phyloP scores from a whole-genome alignment of 1,140 invertebrate species.

The Ostrea edulis region DNA sequence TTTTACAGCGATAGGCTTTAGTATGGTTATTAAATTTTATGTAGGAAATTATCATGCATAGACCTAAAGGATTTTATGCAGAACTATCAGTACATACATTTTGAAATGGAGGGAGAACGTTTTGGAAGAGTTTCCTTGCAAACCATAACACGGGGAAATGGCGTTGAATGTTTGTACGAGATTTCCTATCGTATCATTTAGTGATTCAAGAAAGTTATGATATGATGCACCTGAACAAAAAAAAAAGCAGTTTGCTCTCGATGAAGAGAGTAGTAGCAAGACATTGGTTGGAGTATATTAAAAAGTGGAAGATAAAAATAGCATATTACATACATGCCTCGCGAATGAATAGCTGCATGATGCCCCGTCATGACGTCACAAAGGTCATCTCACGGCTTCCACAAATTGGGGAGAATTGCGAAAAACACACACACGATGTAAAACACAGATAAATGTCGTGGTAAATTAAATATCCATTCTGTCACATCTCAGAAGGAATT shows the following conservation, averaged over 20 bases:
- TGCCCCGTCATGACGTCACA: conserved; percentile 33
- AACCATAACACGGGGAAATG: not conserved
- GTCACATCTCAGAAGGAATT: conserved; percentile 8
- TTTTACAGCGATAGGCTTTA: not conserved
- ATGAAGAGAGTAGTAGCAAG: not conserved
- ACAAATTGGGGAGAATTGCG: not conserved
- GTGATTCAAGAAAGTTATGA: conserved; percentile 6
- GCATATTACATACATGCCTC: conserved; percentile 25
- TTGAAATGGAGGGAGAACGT: not conserved
- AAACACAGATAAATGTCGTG: not conserved
- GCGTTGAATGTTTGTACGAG: conserved; percentile 9
- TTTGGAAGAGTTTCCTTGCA: not conserved
- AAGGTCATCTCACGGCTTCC: conserved; percentile 12
- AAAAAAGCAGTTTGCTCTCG: not conserved
- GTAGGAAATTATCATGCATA: not conserved
- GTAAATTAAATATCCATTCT: not conserved
- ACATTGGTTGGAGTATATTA: not conserved
- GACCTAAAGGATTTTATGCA: not conserved
- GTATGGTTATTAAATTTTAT: not conserved
- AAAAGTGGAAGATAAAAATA: conserved; percentile 7
- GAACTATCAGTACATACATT: not conserved
- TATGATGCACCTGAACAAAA: not conserved
- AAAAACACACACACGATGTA: not conserved
- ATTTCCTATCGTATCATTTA: not conserved
- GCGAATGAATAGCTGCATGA: conserved; percentile 36